Percentiles rank a stretch among this genome's conserved stretches.
These are phyloP conservation scores for Potorous gilbertii DNA, from an alignment of 2,797 vertebrate genomes.

Conservation along the genomic window DNA sequence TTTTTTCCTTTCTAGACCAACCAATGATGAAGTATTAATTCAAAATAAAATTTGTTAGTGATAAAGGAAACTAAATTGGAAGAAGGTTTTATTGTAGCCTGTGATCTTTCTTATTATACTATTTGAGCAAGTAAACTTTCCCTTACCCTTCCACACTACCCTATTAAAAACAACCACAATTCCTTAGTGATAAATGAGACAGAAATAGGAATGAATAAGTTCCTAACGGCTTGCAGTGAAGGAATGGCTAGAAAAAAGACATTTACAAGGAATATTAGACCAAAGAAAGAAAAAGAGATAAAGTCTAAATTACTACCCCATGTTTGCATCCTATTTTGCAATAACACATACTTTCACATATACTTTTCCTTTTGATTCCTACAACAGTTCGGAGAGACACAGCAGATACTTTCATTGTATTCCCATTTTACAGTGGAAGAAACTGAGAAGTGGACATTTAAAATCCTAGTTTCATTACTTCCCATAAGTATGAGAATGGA, in stretches of 20 bases:
- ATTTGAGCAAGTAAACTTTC: background rate
- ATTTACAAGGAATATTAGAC: constrained; percentile 5
- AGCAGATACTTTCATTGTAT: background rate
- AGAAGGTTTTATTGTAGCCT: background rate
- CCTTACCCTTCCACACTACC: background rate
- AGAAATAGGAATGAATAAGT: constrained; percentile 36
- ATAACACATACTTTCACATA: background rate
- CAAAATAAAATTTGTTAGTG: constrained; percentile 22
- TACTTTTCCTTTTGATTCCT: background rate
- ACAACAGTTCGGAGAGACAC: background rate
- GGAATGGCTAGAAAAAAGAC: constrained; percentile 28
- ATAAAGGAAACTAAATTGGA: background rate
- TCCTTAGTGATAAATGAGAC: constrained; percentile 30
- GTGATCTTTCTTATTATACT: background rate
- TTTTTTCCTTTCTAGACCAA: background rate
- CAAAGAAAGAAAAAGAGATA: background rate
- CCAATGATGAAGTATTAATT: constrained; percentile 10
- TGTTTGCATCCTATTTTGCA: background rate
- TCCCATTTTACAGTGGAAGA: background rate
- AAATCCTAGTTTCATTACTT: background rate
- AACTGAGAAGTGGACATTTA: background rate
- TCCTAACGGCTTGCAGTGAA: constrained; percentile 9
- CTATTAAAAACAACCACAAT: constrained; percentile 25
- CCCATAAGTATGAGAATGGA: background rate
- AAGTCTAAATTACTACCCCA: background rate